Evolutionary conservation across 2,113 vertebrate species (phyloP).

Genomic region (Neotragus moschatus): DNA sequence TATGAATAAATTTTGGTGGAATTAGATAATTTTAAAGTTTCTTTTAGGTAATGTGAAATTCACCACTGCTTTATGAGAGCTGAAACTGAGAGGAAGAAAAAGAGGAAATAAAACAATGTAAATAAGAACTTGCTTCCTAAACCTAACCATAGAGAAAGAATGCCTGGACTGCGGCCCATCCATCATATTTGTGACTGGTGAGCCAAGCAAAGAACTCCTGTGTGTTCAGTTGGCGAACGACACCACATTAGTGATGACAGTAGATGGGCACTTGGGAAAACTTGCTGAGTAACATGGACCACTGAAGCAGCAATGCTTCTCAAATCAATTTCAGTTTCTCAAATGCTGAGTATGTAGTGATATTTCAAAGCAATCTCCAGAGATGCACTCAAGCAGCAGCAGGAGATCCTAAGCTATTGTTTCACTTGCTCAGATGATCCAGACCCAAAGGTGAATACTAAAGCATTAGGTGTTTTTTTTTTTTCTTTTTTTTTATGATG

Average conservation of each 20-base stretch:
- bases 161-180: neutral
- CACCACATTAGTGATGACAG: neutral
- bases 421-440: neutral
- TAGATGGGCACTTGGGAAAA: neutral
- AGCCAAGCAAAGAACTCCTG: neutral
- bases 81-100: neutral
- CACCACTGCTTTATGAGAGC: neutral
- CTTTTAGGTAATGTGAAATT: neutral
- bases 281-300: neutral
- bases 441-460: neutral
- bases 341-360: slow-evolving; percentile 6
- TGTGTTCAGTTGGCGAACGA: neutral
- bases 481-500: neutral
- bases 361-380: slow-evolving; percentile 52
- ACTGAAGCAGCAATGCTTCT: slow-evolving; percentile 45
- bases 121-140: neutral
- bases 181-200: neutral
- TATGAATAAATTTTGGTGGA: neutral
- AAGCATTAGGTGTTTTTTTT: neutral
- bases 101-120: neutral
- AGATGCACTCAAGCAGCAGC: neutral
- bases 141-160: neutral
- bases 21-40: neutral
- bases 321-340: slow-evolving; percentile 51
- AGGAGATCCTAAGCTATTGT: neutral